Conservation (phyloP, 2,113 vertebrate genomes). For the Callithrix jacchus region DNA sequence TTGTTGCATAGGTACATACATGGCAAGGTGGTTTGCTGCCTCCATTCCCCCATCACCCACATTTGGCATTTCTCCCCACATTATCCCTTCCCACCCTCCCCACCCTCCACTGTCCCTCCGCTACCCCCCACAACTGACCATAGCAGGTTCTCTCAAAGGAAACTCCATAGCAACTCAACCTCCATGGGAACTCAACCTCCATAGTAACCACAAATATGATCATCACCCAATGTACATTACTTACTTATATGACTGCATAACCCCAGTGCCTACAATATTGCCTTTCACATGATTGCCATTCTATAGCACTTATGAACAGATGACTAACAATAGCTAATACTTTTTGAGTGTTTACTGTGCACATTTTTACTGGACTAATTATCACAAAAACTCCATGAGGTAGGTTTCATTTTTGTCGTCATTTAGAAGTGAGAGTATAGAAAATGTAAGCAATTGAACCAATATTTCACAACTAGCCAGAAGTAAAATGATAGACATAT, state of each 20-base stretch:
- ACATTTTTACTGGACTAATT: conserved; percentile 56
- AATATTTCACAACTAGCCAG: neutral
- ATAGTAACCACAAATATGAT: neutral
- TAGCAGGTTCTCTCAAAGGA: neutral
- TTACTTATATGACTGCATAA: neutral
- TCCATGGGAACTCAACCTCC: neutral
- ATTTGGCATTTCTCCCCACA: no score
- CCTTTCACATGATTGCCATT: neutral
- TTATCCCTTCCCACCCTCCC: no score
- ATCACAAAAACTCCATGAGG: conserved; percentile 57
- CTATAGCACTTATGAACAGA: conserved; percentile 3
- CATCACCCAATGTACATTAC: neutral
- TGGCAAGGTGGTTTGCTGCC: no score
- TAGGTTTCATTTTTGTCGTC: conserved; percentile 58
- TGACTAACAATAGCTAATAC: neutral
- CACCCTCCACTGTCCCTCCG: no score
- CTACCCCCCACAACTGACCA: no score
- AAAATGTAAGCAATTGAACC: conserved; percentile 63
- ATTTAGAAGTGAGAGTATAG: conserved; percentile 9
- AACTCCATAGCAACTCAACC: neutral
- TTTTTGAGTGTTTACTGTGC: neutral
- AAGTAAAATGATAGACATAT: neutral
- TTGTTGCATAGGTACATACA: no score
- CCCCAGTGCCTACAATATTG: neutral
- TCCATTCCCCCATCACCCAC: no score